phyloP scores from a whole-genome alignment of 1,140 invertebrate genomes.

The Goniozus legneri region DNA sequence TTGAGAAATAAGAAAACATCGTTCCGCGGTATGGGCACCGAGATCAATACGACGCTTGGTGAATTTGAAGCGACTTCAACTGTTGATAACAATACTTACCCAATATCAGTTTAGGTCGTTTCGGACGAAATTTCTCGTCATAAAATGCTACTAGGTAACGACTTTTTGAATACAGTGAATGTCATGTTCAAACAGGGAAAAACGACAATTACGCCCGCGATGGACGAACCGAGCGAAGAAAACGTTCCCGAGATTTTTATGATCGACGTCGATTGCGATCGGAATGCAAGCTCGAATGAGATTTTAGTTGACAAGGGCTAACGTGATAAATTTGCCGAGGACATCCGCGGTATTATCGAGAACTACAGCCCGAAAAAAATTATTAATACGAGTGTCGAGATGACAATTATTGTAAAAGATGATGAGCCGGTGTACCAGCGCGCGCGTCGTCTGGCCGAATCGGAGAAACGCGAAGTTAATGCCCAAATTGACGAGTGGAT shows the following conservation, averaged over 20 bases:
- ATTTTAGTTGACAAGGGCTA: no score
- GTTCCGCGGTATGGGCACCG: background rate
- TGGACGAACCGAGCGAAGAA: no score
- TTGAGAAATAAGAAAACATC: background rate
- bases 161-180: background rate
- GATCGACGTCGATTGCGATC: background rate
- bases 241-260: background rate
- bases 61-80: background rate
- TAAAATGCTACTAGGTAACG: background rate
- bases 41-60: background rate
- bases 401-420: background rate
- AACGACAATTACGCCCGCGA: background rate
- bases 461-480: constrained; percentile 1
- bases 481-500: constrained; percentile 3
- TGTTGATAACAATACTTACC: background rate
- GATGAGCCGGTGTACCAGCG: background rate
- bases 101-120: background rate
- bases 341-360: background rate
- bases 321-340: no score
- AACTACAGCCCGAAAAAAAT: background rate
- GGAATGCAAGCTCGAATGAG: no score
- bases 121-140: background rate
- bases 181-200: background rate
- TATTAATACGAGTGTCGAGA: background rate
- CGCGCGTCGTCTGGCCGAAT: background rate